phyloP scores from a whole-genome alignment of 2,797 vertebrate species.

The Rhabdophis nuchalis region DNA sequence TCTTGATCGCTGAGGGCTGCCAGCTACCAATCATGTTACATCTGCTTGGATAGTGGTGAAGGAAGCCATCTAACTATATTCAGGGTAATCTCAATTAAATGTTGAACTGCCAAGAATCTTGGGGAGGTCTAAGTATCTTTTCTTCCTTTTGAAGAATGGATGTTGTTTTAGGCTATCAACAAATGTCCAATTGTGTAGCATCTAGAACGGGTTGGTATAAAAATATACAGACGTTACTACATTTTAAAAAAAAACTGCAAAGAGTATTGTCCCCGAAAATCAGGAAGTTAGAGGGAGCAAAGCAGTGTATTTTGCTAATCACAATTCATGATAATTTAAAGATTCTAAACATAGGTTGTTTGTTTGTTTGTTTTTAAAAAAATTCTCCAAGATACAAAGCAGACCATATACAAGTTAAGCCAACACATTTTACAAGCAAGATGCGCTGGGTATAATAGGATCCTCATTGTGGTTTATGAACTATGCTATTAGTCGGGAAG shows the following conservation, averaged over 20 bases:
- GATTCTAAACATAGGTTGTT: not conserved
- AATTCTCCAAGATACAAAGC: not conserved
- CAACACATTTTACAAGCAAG: not conserved
- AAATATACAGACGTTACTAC: not conserved
- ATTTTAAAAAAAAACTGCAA: not conserved
- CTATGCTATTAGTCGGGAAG: not conserved
- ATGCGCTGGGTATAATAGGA: not conserved
- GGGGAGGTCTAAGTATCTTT: not conserved
- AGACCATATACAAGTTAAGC: not conserved
- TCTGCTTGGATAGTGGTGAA: not conserved
- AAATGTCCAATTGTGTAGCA: not conserved
- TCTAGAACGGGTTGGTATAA: not conserved
- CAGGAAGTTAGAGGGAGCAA: not conserved
- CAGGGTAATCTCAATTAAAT: not conserved
- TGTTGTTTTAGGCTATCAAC: not conserved
- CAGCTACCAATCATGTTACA: not conserved
- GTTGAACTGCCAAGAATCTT: not conserved
- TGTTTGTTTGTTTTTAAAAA: not conserved
- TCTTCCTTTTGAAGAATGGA: not conserved
- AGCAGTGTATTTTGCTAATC: not conserved
- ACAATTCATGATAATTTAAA: not conserved
- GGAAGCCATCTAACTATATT: not conserved
- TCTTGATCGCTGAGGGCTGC: not conserved
- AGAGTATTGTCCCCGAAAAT: not conserved
- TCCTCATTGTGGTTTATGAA: slow-evolving; percentile 1